These are phyloP conservation scores for Galbula dea DNA, from an alignment of 2,113 vertebrate species.

Conservation along the genomic window DNA sequence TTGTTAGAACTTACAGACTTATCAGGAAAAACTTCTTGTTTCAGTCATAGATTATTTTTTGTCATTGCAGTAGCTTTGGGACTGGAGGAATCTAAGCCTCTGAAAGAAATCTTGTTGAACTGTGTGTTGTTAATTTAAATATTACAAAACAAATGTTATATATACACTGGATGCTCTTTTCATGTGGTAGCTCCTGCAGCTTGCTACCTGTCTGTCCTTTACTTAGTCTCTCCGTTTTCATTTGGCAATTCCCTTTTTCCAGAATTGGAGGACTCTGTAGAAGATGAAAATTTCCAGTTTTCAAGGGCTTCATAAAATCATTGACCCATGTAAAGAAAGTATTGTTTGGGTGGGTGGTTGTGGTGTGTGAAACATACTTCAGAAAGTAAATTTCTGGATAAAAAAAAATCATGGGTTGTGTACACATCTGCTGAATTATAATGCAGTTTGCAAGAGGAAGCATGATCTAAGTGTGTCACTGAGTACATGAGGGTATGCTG, in stretches of 20 bases:
- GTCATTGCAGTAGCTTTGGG: not conserved
- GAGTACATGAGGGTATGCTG: not conserved
- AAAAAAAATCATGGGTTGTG: not conserved
- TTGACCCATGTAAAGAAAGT: not conserved
- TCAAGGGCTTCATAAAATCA: not conserved
- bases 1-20: not conserved
- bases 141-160: not conserved
- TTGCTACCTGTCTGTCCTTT: not conserved
- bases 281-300: not conserved
- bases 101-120: not conserved
- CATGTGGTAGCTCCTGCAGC: not conserved
- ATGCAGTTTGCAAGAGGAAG: not conserved
- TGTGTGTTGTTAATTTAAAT: not conserved
- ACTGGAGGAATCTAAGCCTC: not conserved
- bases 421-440: not conserved
- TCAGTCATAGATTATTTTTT: not conserved
- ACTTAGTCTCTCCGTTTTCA: not conserved
- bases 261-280: not conserved
- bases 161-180: not conserved
- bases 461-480: not conserved
- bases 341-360: not conserved
- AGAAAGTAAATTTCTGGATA: not conserved
- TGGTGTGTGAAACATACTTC: not conserved
- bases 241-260: not conserved
- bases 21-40: not conserved